Base-by-base conservation (phyloP, 1,140 invertebrate genomes). In the Homalodisca vitripennis region DNA sequence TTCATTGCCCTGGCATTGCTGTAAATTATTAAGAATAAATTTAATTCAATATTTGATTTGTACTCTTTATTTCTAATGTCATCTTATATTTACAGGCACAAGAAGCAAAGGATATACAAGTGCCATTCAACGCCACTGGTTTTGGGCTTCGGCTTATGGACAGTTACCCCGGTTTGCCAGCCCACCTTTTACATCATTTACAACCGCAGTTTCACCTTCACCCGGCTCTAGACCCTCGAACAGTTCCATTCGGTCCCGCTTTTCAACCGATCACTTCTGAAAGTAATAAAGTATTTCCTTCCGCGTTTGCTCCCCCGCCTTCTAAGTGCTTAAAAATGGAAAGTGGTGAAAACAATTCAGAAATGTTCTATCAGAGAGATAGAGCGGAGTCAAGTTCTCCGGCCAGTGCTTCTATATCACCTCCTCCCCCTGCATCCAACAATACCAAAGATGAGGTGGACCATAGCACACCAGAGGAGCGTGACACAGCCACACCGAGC, bases 71-170 rank as follows among this genome's bases (percentile, higher is more conserved):
- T 46, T 66, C 29, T 2, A 20, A 32, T 22, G 1, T 29, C 17
- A 51, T 55, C 46, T 20, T 68, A 14, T 66, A 63, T 47, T 74
- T 69, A 10, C 73, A 83, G 83, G 80, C 82, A 73, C 78, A 82
- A 71, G 83, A 84, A 66, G 74, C 79, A 48, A 84, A 84, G 74
- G 83, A 84, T 41, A 75, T 84, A 17, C 82, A 83, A 68, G 77
- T 79, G 30, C 82, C 82, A 32, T 82, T 84, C 74, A 80, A 80
- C 65, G 79, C 82, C 13, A 74, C 81, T 10, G 81, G 83, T 51
- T 85, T 86, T 76, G 83, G 84, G 26, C 77, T 84, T 27, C 79
- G 82, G 20, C 82, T 83, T 71, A 83, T 83, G 80, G 84, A 84
- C 70, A 80, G 81, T n/a, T 84, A 84, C 72, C 76, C 80, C 20